Conservation (phyloP, 2,888 invertebrate species). For the Norana najaformis region DNA sequence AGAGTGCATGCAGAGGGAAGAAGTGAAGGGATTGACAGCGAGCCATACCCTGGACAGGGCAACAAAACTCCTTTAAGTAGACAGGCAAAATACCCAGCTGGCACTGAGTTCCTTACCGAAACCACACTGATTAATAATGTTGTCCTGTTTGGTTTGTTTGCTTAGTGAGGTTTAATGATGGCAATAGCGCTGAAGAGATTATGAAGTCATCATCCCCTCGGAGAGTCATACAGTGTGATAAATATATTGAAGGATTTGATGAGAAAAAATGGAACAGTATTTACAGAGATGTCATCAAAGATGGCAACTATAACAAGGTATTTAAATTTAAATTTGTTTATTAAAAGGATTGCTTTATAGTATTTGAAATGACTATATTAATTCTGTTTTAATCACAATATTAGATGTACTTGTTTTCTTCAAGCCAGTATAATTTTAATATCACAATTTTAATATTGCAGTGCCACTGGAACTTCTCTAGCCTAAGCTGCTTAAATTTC, state of each 20-base stretch:
- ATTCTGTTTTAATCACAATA: not conserved
- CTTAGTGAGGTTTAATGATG: not conserved
- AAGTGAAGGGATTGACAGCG: not conserved
- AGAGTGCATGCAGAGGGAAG: not conserved
- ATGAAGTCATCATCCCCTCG: not conserved
- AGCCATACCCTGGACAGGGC: not conserved
- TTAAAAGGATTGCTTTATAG: not conserved
- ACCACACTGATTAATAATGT: not conserved
- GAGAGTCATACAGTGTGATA: not conserved
- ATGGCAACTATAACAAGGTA: not conserved
- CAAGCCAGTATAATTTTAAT: slow-evolving; percentile 13
- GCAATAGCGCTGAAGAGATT: not conserved
- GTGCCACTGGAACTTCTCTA: not conserved
- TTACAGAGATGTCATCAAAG: not conserved
- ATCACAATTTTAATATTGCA: too few relatives aligned
- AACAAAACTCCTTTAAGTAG: not conserved
- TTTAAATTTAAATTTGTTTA: not conserved
- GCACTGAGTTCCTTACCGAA: not conserved
- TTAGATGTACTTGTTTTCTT: not conserved
- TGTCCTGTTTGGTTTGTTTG: not conserved
- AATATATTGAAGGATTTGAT: not conserved
- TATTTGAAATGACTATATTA: not conserved
- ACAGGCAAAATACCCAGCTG: not conserved
- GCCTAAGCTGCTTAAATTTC: not conserved
- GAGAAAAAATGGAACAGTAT: not conserved